Percentiles rank a stretch among this genome's conserved stretches.
Conservation (phyloP, 2,113 vertebrate genomes). For the Apodemus sylvaticus region DNA sequence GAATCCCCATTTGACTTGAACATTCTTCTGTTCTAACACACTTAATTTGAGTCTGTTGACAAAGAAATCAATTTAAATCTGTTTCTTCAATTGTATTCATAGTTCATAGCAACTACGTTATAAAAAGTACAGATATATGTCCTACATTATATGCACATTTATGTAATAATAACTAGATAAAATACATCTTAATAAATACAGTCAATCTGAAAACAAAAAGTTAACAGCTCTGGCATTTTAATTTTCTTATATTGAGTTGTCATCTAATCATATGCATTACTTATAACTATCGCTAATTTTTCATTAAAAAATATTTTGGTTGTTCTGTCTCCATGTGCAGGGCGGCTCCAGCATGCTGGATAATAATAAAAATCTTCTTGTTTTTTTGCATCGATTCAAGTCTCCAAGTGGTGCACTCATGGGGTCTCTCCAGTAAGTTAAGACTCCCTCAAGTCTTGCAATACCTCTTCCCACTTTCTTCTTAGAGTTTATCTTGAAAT, state of each 20-base stretch:
- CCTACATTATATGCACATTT: background rate
- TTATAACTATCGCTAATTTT: background rate
- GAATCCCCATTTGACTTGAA: background rate
- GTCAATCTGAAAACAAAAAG: background rate
- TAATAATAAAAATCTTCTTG: too few species aligned
- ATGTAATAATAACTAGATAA: background rate
- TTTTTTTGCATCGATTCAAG: too few species aligned
- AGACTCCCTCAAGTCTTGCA: too few species aligned
- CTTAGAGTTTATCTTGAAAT: conserved; percentile 14
- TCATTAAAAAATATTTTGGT: too few species aligned
- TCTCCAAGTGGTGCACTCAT: too few species aligned
- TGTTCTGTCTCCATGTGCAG: too few species aligned
- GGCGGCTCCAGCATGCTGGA: too few species aligned
- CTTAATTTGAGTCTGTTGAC: background rate
- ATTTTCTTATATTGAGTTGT: background rate
- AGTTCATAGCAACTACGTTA: background rate
- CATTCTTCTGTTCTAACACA: background rate
- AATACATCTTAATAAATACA: background rate
- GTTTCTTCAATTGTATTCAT: background rate
- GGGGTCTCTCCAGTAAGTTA: too few species aligned
- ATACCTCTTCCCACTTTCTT: background rate
- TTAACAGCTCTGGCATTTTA: background rate
- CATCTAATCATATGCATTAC: background rate
- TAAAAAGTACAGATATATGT: background rate
- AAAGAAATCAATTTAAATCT: background rate